Evolutionary conservation across 2,113 vertebrate species (phyloP), one percentile per base, ranked within the genome.

Genomic region (Drymodes brunneopygia): DNA sequence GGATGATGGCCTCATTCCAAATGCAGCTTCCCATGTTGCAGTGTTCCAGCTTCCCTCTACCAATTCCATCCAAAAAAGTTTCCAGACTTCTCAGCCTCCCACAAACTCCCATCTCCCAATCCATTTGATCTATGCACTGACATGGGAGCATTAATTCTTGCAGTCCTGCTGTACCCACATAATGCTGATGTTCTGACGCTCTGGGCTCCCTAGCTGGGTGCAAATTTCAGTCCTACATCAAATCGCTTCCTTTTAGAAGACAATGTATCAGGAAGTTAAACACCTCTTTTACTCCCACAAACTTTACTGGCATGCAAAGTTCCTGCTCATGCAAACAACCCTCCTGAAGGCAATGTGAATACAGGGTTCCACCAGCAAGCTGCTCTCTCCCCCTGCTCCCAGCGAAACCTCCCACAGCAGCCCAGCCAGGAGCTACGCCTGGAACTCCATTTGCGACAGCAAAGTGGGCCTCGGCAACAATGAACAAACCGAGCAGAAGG

Each of bases 1-100:
- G 58, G 72, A 83, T 40, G 42, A 58, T 78, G 83, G 88, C 88
- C 75, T 51, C 47, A 65, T 86, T 94, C 95, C 94, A 96, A 95
- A 84, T 3, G 72, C 80, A 86, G 91, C 72, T 92, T 90, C 72
- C 72, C 83, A 83, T 73, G 67, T 65, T 35, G 45, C 80, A 93
- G 61, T 2, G 8, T 62, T 83, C 80, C 88, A 93, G 48, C 24
- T 83, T 83, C 47, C 21, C 79, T 81, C 38, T 31, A 84, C 38
- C 44, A 81, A 9, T 47, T 81, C 72, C 56, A 94, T 47, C 28
- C 75, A 70, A 51, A 72, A 58, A 81, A 66, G 35, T 77, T 61
- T 47, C 51, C 58, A 10, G 27, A 54, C 48, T 35, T 25, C 54
- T 65, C 65, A 86, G 75, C 20, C 38, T 95, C 78, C 36, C 36